Evolutionary conservation across 35 echinoderm and acorn worm genomes (phyloP).

Genomic region (Chiridota heheva): DNA sequence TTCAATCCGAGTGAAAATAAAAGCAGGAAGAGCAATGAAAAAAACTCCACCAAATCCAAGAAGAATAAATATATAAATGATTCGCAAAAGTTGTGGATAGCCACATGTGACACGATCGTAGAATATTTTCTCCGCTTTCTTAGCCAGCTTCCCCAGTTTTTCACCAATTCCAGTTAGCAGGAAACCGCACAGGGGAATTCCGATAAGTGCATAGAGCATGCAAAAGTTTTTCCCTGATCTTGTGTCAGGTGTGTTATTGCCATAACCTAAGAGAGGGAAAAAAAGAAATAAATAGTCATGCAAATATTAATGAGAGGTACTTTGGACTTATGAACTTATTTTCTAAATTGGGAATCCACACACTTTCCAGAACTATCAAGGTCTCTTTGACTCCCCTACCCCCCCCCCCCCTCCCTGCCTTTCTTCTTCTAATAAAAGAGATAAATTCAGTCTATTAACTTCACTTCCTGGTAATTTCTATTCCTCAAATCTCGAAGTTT

Average conservation of each 20-base stretch:
- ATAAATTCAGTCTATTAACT: too few species aligned
- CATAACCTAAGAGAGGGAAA: conserved; percentile 67
- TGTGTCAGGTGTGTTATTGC: conserved; percentile 78
- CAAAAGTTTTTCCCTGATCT: conserved; percentile 60
- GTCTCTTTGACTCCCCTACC: too few species aligned
- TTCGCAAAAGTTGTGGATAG: conserved; percentile 10
- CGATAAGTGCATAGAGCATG: conserved; percentile 86
- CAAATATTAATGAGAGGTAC: too few species aligned
- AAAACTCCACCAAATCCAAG: conserved; percentile 22
- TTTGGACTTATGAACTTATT: too few species aligned
- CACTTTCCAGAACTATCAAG: too few species aligned
- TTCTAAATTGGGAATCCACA: too few species aligned
- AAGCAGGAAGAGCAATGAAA: conserved; percentile 73
- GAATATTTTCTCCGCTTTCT: conserved; percentile 34
- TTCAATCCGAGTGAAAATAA: conserved; percentile 69
- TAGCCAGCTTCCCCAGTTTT: conserved; percentile 37
- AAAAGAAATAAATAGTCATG: background rate
- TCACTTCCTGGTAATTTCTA: too few species aligned
- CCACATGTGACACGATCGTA: conserved; percentile 23
- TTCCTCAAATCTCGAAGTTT: too few species aligned
- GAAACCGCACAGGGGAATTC: conserved; percentile 87
- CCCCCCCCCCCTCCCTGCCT: too few species aligned
- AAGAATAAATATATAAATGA: conserved; percentile 42
- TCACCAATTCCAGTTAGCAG: conserved; percentile 67
- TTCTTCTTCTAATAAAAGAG: too few species aligned